Evolutionary conservation across 1,140 invertebrate species (phyloP).

Genomic region (Drosophila varians): DNA sequence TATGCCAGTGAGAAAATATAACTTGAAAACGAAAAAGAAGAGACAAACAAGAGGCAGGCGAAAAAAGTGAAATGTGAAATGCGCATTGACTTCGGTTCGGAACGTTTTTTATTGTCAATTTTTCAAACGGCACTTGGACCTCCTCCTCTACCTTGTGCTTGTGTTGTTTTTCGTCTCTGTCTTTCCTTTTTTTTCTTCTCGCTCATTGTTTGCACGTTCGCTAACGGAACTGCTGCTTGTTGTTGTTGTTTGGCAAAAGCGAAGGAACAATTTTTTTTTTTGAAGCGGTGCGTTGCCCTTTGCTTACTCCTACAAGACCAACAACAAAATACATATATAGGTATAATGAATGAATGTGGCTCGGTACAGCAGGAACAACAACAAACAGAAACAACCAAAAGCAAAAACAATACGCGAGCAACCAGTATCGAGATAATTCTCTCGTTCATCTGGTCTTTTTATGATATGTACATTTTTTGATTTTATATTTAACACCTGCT

Average conservation of each 20-base stretch:
- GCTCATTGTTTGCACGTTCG: conserved; percentile 37
- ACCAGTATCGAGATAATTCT: conserved; percentile 34
- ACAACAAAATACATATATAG: conserved; percentile 36
- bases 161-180: conserved; percentile 24
- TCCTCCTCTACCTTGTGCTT: conserved; percentile 48
- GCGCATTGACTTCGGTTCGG: conserved; percentile 66
- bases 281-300: conserved; percentile 73
- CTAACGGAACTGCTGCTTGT: conserved; percentile 51
- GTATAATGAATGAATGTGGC: conserved; percentile 61
- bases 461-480: conserved; percentile 44
- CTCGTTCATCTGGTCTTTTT: conserved; percentile 35
- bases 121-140: conserved; percentile 71
- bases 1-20: conserved; percentile 26
- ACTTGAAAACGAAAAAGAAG: conserved; percentile 46
- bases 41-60: conserved; percentile 32
- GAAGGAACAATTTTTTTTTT: conserved; percentile 38
- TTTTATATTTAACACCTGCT: conserved; percentile 75
- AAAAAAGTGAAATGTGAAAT: conserved; percentile 80
- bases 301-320: conserved; percentile 45
- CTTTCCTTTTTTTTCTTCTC: conserved; percentile 7
- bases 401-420: background rate
- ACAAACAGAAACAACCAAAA: conserved; percentile 31
- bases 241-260: conserved; percentile 61
- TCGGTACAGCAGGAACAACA: conserved; percentile 12
- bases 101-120: conserved; percentile 63